Conservation (phyloP, 2,797 vertebrate genomes). For the Pangasius djambal region DNA sequence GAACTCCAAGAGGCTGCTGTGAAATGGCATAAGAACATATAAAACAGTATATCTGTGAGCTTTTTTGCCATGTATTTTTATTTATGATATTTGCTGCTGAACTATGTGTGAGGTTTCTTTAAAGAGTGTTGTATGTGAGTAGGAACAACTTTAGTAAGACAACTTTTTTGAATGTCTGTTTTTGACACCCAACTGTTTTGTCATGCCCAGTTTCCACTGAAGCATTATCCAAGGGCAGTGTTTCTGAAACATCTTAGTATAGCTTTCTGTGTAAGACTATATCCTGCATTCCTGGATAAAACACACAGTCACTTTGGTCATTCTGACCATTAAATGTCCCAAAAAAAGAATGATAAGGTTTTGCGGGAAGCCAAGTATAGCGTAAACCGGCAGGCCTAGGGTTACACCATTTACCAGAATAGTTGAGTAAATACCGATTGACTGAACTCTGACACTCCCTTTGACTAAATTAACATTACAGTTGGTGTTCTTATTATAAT, state of each 20-base stretch:
- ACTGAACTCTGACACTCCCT: slow-evolving; percentile 50
- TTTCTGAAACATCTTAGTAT: slow-evolving; percentile 35
- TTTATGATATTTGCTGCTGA: slow-evolving; percentile 73
- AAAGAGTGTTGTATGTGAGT: slow-evolving; percentile 47
- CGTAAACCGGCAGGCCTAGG: slow-evolving; percentile 53
- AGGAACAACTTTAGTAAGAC: slow-evolving; percentile 44
- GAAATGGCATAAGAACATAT: slow-evolving; percentile 59
- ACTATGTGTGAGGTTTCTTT: slow-evolving; percentile 55
- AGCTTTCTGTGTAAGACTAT: slow-evolving; percentile 43
- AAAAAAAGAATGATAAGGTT: slow-evolving; percentile 47
- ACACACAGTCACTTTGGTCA: slow-evolving; percentile 38
- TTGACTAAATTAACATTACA: slow-evolving; percentile 64
- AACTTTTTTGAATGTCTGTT: slow-evolving; percentile 30
- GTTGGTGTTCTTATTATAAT: slow-evolving; percentile 67
- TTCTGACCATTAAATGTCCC: slow-evolving; percentile 43
- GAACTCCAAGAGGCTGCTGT: slow-evolving; percentile 59
- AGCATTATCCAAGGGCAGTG: slow-evolving; percentile 34
- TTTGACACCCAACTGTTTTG: slow-evolving; percentile 33
- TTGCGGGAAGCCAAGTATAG: slow-evolving; percentile 44
- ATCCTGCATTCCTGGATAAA: slow-evolving; percentile 52
- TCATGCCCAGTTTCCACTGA: slow-evolving; percentile 46
- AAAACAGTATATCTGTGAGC: slow-evolving; percentile 53
- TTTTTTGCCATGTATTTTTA: slow-evolving; percentile 68
- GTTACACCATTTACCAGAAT: slow-evolving; percentile 64
- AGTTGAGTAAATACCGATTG: slow-evolving; percentile 52